Evolutionary conservation across 2,797 vertebrate species (phyloP), one percentile per base, ranked within the genome.

Genomic region (Catharus ustulatus): DNA sequence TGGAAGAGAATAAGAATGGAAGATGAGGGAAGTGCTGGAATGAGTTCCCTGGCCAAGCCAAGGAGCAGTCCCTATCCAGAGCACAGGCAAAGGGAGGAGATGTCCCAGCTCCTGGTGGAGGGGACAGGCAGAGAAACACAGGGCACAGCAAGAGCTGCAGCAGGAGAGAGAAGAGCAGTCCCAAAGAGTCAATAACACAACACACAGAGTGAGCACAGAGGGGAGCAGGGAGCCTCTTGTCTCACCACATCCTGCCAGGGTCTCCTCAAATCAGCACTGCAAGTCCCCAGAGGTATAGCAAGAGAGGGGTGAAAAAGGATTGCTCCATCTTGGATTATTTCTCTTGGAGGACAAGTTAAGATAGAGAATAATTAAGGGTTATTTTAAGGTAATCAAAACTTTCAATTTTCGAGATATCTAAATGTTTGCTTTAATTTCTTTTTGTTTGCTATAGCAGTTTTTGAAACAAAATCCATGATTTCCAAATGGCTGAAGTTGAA

Each of bases 191-290:
- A 34, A 3, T 27, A 29, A 51, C 4, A 24, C 30, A 43, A 19
- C 1, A 2, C 38, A 17, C 2, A 18, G 45, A 45, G 20, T 1
- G 29, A 89, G 26, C 0, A 0, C 16, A 17, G 29, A 36, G 29
- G 17, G n/a, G 7, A 61, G 23, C 1, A 3, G 22, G 45, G 6
- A 69, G 16, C 46, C 34, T 43, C 71, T 63, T 55, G 36, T 55
- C n/a, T 30, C 30, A 23, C 36, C 27, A 24, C 30, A 40, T 2
- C 55, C 54, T 34, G 32, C 29, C 68, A 78, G 24, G 6, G 15
- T 62, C 62, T 77, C 40, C 45, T 55, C 4, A 24, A 51, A n/a
- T 14, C 18, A 64, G 19, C 58, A 15, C 43, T 45, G 17, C 45
- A 80, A 30, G 18, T 45, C 16, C 19, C 34, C 36, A 12, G 9